Conservation (phyloP, 53 echinoderm and acorn worm species). For the Echinarachnius parma region DNA sequence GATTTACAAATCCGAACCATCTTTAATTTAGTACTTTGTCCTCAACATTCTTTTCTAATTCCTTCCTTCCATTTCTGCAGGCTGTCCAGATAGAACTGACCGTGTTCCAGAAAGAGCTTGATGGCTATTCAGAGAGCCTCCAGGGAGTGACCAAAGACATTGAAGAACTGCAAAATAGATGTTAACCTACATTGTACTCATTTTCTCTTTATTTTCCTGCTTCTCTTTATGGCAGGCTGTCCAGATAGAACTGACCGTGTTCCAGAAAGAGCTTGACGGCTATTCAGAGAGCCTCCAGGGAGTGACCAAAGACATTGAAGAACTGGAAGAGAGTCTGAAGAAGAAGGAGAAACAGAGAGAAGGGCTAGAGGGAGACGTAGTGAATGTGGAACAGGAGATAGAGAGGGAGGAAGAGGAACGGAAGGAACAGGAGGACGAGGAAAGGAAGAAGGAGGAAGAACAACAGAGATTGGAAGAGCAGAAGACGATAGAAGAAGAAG, state of each 20-base stretch:
- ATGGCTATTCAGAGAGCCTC: slow-evolving; percentile 55
- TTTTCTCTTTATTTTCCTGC: too few species aligned
- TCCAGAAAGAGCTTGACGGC: slow-evolving; percentile 56
- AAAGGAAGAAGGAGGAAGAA: neutral
- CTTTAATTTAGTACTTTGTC: too few species aligned
- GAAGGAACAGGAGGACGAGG: neutral
- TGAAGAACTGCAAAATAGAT: too few species aligned
- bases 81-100: slow-evolving; percentile 59
- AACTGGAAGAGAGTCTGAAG: slow-evolving; percentile 9
- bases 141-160: slow-evolving; percentile 42
- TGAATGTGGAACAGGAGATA: neutral
- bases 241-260: slow-evolving; percentile 52
- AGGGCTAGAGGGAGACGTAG: neutral
- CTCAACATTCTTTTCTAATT: too few species aligned
- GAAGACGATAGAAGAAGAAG: neutral
- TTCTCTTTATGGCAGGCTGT: slow-evolving; percentile 19
- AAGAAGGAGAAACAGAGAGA: neutral
- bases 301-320: slow-evolving; percentile 28
- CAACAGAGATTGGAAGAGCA: neutral
- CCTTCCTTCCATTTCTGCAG: neutral
- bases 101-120: slow-evolving; percentile 52
- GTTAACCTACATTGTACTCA: too few species aligned
- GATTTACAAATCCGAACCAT: too few species aligned
- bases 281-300: slow-evolving; percentile 55
- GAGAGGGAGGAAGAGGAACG: neutral